Base-by-base conservation (phyloP, 2,888 invertebrate species). In the Luperina testacea region DNA sequence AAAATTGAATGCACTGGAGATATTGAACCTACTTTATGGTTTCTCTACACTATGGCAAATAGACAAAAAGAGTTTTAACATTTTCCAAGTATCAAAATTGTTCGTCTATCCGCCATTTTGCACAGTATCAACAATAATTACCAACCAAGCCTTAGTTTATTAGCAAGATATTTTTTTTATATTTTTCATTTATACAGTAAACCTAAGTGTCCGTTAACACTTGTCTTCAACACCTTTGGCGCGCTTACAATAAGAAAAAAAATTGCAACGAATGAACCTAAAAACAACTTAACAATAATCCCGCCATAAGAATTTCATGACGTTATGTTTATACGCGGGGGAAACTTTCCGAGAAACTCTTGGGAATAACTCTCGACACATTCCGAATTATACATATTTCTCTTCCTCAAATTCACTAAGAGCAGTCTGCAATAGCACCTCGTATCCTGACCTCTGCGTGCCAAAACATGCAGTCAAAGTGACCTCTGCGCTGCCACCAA, bases 221-320 rank as follows among this genome's bases (percentile, higher is more conserved):
- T 89, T 89, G 82, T 85, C 85, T 90, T 93, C 93, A 89, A 92
- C 94, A 93, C 94, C 96, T 96, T 96, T 96, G 96, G 96, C 96
- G 94, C 94, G 94, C 95, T 94, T 95, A 94, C 87, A 90, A 93
- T 92, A 92, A 89, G 92, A 92, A 94, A 95, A 93, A 93, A 88
- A 95, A 94, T 95, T 94, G 95, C 95, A 96, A 95, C 95, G 94
- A 94, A 92, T 90, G 92, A 94, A 95, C 92, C 93, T 93, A 93
- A 93, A 94, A 94, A 94, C 94, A 95, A 96, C 95, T 95, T 96
- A 96, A 95, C 94, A 94, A 95, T 91, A 91, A 91, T 91, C 89
- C 87, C 90, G 87, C 92, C 90, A 88, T 92, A 91, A 90, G 89
- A 90, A 91, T 91, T 84, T 83, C 75, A 80, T 79, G 80, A 69